Base-by-base conservation (phyloP, 2,797 vertebrate species). In the Pyrocephalus nanus region DNA sequence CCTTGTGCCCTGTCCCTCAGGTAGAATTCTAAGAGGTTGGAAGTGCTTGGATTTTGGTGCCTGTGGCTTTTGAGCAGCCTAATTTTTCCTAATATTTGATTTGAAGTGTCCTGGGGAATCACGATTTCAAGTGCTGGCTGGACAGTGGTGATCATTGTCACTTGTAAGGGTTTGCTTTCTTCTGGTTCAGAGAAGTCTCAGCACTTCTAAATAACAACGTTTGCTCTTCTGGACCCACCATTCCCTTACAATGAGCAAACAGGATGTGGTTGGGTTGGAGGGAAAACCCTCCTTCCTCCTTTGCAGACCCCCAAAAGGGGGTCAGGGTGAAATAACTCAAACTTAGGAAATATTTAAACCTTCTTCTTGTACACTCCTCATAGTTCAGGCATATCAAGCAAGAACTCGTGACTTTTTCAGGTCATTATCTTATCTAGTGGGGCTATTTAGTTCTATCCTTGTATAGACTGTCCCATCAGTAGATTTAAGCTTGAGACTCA, bases 341-440 rank as follows among this genome's bases (percentile, higher is more conserved):
- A 71, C 66, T 62, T 75, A 58, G n/a, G 78, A 92, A 96, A 75
- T 90, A 86, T 71, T 86, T 88, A 94, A 81, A 77, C 71, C 40
- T 21, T 51, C 21, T 53, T 76, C 43, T 92, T 85, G 29, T 70
- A 25, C 22, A 6, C 19, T 81, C 30, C 77, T 89, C 40, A 15
- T 95, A 27, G 20, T 87, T 91, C 47, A 92, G 20, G n/a, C 10
- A 1, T 50, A 55, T 64, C 86, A 45, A 66, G 66, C 48, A 79
- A 88, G 54, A 79, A 54, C 72, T 88, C 88, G 51, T 67, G 78
- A 61, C 48, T 92, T 93, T 88, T 65, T 91, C 47, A 72, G n/a
- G 65, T 87, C 36, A 12, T 67, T 90, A 23, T 86, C 84, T 91
- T 95, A 88, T 48, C 62, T 86, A 40, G 34, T 61, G 83, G 74